These are phyloP conservation scores for Scaptodrosophila latifasciaeformis DNA, from an alignment of 2,888 invertebrate species.

Conservation along the genomic window DNA sequence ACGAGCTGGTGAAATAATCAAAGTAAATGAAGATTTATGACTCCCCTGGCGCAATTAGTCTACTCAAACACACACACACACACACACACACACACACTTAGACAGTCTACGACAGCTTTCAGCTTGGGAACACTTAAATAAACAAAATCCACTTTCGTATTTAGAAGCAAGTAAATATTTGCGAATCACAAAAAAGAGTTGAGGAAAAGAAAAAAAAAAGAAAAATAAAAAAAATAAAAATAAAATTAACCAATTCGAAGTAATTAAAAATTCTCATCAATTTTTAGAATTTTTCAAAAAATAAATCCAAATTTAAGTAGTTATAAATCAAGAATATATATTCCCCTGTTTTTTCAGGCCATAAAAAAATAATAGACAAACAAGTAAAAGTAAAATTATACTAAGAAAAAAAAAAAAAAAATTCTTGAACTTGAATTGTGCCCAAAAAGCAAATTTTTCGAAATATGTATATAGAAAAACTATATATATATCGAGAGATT, in stretches of 20 bases:
- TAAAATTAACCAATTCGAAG: too few species aligned
- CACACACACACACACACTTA: neutral
- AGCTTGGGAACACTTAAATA: slow-evolving; percentile 18
- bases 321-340: neutral
- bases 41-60: slow-evolving; percentile 27
- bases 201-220: too few species aligned
- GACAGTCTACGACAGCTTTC: too few species aligned
- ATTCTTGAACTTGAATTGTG: slow-evolving; percentile 64
- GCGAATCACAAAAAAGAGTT: too few species aligned
- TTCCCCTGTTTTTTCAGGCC: neutral
- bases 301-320: neutral
- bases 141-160: slow-evolving; percentile 11
- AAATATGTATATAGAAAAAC: slow-evolving; percentile 3
- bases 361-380: slow-evolving; percentile 17
- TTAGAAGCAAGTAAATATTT: too few species aligned
- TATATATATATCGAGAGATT: neutral
- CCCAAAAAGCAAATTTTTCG: neutral
- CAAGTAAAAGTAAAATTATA: too few species aligned
- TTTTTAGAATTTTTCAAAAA: neutral
- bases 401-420: slow-evolving; percentile 1
- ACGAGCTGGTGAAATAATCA: slow-evolving; percentile 41
- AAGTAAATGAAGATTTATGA: slow-evolving; percentile 47
- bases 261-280: too few species aligned
- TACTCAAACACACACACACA: too few species aligned
- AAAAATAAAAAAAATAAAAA: too few species aligned